Conservation (phyloP, 1,140 invertebrate genomes). For the Carposina sasakii region DNA sequence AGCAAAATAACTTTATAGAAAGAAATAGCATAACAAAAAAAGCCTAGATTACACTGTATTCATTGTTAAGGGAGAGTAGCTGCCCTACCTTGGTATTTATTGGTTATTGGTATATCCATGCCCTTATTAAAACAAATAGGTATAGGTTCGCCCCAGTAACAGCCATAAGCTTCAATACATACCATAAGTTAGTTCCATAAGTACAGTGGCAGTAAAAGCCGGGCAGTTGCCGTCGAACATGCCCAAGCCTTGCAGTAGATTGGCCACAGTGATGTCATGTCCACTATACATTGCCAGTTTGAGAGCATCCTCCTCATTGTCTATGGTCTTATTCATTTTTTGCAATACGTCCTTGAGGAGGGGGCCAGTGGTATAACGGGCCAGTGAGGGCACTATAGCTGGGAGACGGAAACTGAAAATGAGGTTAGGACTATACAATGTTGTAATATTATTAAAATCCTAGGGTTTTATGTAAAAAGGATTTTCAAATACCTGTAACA, state of each 20-base stretch:
- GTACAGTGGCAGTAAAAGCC: conserved; percentile 79
- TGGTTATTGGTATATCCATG: too few species aligned
- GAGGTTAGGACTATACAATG: too few species aligned
- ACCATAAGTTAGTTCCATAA: conserved; percentile 79
- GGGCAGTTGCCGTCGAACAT: conserved; percentile 84
- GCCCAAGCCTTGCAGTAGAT: conserved; percentile 81
- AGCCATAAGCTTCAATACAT: too few species aligned
- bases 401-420: conserved; percentile 62
- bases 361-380: conserved; percentile 75
- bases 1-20: too few species aligned
- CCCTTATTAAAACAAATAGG: too few species aligned
- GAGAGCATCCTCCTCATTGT: conserved; percentile 45
- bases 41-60: too few species aligned
- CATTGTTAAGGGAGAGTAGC: too few species aligned
- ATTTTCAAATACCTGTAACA: conserved; percentile 76
- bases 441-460: too few species aligned
- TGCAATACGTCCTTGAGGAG: conserved; percentile 78
- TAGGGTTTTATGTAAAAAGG: too few species aligned
- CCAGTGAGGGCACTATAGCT: conserved; percentile 70
- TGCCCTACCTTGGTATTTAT: too few species aligned
- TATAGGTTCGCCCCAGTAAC: too few species aligned
- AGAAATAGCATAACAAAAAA: too few species aligned
- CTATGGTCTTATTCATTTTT: conserved; percentile 72
- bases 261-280: conserved; percentile 88
- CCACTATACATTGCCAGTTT: conserved; percentile 84